Evolutionary conservation across 2,797 vertebrate species (phyloP).

Genomic region (Poeciliopsis gracilis): DNA sequence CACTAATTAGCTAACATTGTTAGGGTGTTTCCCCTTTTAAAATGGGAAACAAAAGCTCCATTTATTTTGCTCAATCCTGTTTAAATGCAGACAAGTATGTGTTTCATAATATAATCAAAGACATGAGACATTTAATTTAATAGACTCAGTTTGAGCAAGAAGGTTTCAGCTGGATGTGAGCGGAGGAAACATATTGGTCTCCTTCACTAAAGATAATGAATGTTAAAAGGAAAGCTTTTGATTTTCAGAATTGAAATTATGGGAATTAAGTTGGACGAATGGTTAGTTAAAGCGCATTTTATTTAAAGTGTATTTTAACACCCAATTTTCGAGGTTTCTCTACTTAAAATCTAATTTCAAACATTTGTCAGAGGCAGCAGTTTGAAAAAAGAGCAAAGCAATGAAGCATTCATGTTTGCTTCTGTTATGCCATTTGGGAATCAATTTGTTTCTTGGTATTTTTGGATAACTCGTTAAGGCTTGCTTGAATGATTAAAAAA

Average conservation of each 20-base stretch:
- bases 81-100: slow-evolving; percentile 6
- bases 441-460: neutral
- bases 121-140: slow-evolving; percentile 21
- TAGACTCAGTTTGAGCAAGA: slow-evolving; percentile 2
- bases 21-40: slow-evolving; percentile 7
- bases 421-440: neutral
- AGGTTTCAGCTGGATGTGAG: slow-evolving; percentile 20
- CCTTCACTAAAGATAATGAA: slow-evolving; percentile 31
- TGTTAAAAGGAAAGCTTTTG: slow-evolving; percentile 27
- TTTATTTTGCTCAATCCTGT: slow-evolving; percentile 38
- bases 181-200: slow-evolving; percentile 1
- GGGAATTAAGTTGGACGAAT: neutral
- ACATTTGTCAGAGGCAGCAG: too few species aligned
- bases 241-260: neutral
- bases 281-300: neutral
- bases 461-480: neutral
- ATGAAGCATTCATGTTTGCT: neutral
- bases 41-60: slow-evolving; percentile 19
- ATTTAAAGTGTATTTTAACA: neutral
- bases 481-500: neutral
- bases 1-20: slow-evolving; percentile 31
- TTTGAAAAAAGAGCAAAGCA: neutral
- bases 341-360: too few species aligned
- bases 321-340: neutral
- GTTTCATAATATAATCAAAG: slow-evolving; percentile 25